These are phyloP conservation scores for Parazoanthus darwini DNA, from an alignment of 92 coral and sea anemone genomes.

Conservation along the genomic window DNA sequence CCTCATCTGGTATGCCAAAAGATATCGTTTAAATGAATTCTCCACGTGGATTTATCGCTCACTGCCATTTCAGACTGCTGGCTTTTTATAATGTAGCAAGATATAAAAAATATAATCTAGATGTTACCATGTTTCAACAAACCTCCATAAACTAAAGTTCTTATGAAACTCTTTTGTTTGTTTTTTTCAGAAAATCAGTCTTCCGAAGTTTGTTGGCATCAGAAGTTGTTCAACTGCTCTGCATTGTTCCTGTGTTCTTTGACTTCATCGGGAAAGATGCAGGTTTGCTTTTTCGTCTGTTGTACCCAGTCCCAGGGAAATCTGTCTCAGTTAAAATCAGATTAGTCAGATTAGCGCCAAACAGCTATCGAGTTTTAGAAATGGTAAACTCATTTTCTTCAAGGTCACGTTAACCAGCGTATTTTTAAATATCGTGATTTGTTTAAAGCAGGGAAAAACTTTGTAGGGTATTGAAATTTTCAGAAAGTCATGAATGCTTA, in stretches of 20 bases:
- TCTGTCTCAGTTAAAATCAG: neutral
- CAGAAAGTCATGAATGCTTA: too few relatives aligned
- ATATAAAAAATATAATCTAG: neutral
- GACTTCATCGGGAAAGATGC: slow-evolving; percentile 84
- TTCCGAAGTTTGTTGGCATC: slow-evolving; percentile 86
- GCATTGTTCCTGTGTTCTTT: slow-evolving; percentile 89
- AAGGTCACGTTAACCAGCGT: too few relatives aligned
- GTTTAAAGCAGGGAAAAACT: too few relatives aligned
- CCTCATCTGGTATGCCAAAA: neutral
- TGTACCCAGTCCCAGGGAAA: neutral
- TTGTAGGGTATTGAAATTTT: too few relatives aligned
- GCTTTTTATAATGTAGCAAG: neutral
- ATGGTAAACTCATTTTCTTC: too few relatives aligned
- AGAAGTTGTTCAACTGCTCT: slow-evolving; percentile 87
- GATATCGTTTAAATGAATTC: neutral
- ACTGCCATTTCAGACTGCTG: neutral
- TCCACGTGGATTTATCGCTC: neutral
- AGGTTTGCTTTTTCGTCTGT: slow-evolving; percentile 49
- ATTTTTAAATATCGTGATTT: too few relatives aligned
- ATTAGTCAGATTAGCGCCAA: too few relatives aligned
- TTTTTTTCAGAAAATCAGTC: slow-evolving; percentile 63
- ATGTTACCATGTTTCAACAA: neutral
- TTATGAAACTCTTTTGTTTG: neutral
- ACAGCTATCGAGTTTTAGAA: neutral
- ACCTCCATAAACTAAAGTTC: neutral